Evolutionary conservation across 2,113 vertebrate species (phyloP), one percentile per base, ranked within the genome.

Genomic region (Herpailurus yagouaroundi): DNA sequence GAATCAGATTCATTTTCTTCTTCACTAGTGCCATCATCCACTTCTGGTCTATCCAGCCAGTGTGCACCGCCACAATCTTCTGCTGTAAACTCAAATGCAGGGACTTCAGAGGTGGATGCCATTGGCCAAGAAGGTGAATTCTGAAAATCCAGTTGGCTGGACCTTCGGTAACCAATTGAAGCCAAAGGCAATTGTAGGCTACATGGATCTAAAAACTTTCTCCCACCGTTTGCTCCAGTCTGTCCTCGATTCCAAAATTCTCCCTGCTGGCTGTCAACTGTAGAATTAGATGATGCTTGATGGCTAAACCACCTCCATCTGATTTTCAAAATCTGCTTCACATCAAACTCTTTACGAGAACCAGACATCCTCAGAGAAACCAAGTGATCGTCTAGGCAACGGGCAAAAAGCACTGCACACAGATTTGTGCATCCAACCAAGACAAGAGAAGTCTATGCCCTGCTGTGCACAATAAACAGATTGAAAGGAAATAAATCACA

Each of bases 291-390:
- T 85, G 99, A 99, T 4, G 99, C 98, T 98, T 99, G 99, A 98
- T 99, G 99, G 98, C 99, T 99, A 98, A 99, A 99, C 99, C 99
- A 99, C 99, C 99, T 99, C 99, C 99, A 99, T 99, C 99, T 99
- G 99, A 99, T 99, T 99, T 99, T 99, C 98, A 99, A 99, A 98
- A 99, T 99, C 99, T 99, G 99, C 98, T 99, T 99, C 99, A 99
- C 99, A 96, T 99, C 99, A 99, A 99, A 99, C 98, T 99, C 99
- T 99, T 99, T 99, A 98, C 99, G 99, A 98, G 99, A 99, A 98
- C 99, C 99, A 99, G 99, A 99, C 99, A 99, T 99, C 98, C 99
- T 99, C 98, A 98, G 98, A 97, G 98, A 98, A 98, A 99, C 98
- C 98, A 98, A 99, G 98, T 95, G 98, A 99, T 99, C 98, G 99